Conservation (phyloP, 2,888 invertebrate species). For the Petrolisthes manimaculis region DNA sequence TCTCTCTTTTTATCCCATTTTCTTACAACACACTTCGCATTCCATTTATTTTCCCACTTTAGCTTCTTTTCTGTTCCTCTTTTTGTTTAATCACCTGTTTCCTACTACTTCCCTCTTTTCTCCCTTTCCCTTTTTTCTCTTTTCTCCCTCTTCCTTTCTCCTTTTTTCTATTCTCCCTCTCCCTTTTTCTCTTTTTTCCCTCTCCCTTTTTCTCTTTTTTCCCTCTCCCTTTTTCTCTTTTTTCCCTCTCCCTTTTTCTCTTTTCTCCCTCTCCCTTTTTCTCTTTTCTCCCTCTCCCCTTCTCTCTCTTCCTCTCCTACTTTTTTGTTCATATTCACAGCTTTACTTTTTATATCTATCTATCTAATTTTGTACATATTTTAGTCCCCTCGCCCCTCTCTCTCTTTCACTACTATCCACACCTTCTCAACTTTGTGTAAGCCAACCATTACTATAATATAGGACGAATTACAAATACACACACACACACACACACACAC, state of each 20-base stretch:
- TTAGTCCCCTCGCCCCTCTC: background rate
- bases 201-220: background rate
- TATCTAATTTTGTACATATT: too few species aligned
- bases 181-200: background rate
- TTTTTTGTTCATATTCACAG: background rate
- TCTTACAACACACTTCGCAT: background rate
- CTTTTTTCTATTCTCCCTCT: background rate
- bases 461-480: too few species aligned
- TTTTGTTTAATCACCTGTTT: too few species aligned
- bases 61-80: background rate
- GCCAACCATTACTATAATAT: too few species aligned
- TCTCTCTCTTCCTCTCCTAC: background rate
- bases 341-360: too few species aligned
- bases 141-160: background rate
- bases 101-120: background rate
- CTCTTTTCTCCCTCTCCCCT: background rate
- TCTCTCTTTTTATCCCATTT: background rate
- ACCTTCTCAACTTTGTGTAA: too few species aligned
- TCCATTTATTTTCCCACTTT: background rate
- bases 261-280: background rate
- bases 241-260: background rate
- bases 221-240: background rate
- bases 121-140: background rate
- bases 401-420: background rate
- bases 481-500: background rate